Percentiles rank a stretch among this genome's conserved stretches.
These are phyloP conservation scores for Clarias magur DNA, from an alignment of 2,113 vertebrate species.

Conservation along the genomic window DNA sequence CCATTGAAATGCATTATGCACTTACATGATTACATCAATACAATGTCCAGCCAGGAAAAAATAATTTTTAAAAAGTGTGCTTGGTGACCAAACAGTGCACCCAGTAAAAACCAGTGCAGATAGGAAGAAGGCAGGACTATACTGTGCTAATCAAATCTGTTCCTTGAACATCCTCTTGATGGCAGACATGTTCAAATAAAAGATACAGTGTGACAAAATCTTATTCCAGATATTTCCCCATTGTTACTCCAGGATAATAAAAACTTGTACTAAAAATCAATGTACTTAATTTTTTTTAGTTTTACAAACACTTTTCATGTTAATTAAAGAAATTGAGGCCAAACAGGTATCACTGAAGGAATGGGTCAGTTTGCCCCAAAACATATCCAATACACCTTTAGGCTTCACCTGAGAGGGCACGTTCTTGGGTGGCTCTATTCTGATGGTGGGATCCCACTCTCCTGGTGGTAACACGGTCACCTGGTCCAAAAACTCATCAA, in stretches of 20 bases:
- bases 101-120: not conserved
- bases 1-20: not conserved
- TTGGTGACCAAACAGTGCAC: not conserved
- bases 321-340: not conserved
- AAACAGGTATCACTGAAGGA: too few relatives aligned
- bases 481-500: conserved; percentile 98
- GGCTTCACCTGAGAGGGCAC: conserved; percentile 91
- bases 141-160: not conserved
- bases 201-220: not conserved
- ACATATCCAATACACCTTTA: not conserved
- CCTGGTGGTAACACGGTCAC: conserved; percentile 98
- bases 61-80: not conserved
- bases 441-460: conserved; percentile 97
- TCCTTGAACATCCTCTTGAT: not conserved
- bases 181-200: not conserved
- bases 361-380: not conserved
- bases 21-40: not conserved
- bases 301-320: not conserved
- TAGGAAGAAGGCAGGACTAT: not conserved
- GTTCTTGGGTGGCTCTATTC: conserved; percentile 98
- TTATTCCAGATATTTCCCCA: not conserved
- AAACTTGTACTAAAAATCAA: not conserved
- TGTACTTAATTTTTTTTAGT: not conserved
- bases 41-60: too few relatives aligned
- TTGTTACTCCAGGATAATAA: not conserved